A percentile compares a stretch with the other conserved stretches of the same genome.
These are phyloP conservation scores for Teleogryllus oceanicus DNA, from an alignment of 2,888 invertebrate genomes.

Conservation along the genomic window DNA sequence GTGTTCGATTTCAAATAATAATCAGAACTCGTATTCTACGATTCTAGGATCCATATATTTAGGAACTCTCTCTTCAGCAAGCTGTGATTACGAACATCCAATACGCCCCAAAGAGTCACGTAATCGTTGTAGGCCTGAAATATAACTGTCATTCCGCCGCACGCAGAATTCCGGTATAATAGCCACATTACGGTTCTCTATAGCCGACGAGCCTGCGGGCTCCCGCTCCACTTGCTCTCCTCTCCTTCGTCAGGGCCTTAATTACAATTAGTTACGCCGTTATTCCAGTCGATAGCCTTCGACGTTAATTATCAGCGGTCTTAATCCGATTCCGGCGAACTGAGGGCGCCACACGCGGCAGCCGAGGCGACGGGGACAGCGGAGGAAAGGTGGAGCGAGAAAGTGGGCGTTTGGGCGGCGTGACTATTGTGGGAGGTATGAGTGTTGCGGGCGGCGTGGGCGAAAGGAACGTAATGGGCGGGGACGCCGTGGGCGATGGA, in stretches of 20 bases:
- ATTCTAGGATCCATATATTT: too few relatives aligned
- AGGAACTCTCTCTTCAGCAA: neutral
- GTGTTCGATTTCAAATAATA: too few relatives aligned
- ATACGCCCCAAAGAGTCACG: neutral
- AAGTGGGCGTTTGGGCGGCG: too few relatives aligned
- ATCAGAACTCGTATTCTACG: too few relatives aligned
- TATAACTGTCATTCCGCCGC: constrained; percentile 1
- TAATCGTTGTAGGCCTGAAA: neutral
- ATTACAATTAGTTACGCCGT: constrained; percentile 10
- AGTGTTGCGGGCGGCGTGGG: neutral
- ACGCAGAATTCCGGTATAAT: neutral
- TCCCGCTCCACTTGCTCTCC: neutral
- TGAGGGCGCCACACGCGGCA: too few relatives aligned
- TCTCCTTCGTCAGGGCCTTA: constrained; percentile 4
- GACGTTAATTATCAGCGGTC: constrained; percentile 3
- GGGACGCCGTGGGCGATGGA: neutral
- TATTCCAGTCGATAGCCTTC: constrained; percentile 9
- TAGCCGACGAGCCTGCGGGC: too few relatives aligned
- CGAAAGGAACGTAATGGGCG: too few relatives aligned
- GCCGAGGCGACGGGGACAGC: too few relatives aligned
- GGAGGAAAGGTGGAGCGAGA: too few relatives aligned
- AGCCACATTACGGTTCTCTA: constrained; percentile 18
- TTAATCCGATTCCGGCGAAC: neutral
- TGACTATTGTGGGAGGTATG: neutral
- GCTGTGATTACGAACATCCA: neutral